Evolutionary conservation across 2,113 vertebrate species (phyloP), one percentile per base, ranked within the genome.

Genomic region (Lophura nycthemera): DNA sequence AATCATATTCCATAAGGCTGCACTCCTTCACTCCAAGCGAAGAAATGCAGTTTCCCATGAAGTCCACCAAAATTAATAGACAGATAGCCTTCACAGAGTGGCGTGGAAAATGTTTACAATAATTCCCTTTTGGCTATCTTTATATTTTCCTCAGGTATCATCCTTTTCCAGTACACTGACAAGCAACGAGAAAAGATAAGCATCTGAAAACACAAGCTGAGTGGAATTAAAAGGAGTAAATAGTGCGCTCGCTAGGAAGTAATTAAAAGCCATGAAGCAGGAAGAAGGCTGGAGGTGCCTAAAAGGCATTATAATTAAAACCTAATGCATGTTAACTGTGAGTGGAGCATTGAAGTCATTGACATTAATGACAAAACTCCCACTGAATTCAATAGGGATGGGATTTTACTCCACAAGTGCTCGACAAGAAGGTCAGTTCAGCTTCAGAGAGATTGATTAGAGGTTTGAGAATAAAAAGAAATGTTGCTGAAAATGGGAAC

Each of bases 271-370:
- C 59, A 75, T 72, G 89, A 92, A 94, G 70, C 83, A 93, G 61
- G 66, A 92, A 95, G 77, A 76, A 84, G 48, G 52, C 70, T 92
- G 80, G 73, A 86, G 86, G 63, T 93, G 77, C 63, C 90, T 90
- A 86, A 96, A 86, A 93, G 43, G 76, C 86, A 83, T 86, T 81
- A 88, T 93, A 95, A 96, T 96, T 95, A 94, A 94, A 95, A 94
- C 52, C 85, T 91, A 88, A 93, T 86, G 57, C 82, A 86, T 56
- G 72, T 78, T 94, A 96, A 86, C 87, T 57, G 43, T 78, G 83
- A 95, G 83, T 69, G 70, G 74, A 86, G 70, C 65, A 77, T 16
- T 91, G 66, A 91, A 92, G 61, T 83, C 69, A 93, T 88, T 91
- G 85, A 84, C 83, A 69, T 59, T 63, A 93, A 91, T 89, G 84